phyloP scores from a whole-genome alignment of 1,140 invertebrate genomes.

The Bombus huntii region DNA sequence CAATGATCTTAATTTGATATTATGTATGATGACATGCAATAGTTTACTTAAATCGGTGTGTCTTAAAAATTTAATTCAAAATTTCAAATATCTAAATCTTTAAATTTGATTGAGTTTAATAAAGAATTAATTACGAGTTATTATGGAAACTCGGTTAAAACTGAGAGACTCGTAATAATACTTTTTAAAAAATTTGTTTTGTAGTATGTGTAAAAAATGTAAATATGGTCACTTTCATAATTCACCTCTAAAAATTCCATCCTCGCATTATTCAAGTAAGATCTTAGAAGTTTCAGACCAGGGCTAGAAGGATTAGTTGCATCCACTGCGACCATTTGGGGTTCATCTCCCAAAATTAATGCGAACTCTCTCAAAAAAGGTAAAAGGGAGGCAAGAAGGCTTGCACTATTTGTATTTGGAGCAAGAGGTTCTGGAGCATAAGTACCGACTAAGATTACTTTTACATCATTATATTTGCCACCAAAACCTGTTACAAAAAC shows the following conservation, averaged over 20 bases:
- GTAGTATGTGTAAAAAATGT: constrained; percentile 33
- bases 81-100: constrained; percentile 4
- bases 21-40: constrained; percentile 33
- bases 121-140: constrained; percentile 41
- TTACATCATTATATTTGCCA: constrained; percentile 78
- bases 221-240: constrained; percentile 25
- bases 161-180: constrained; percentile 37
- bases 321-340: constrained; percentile 78
- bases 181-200: constrained; percentile 40
- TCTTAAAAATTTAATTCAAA: not conserved
- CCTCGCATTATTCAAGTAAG: constrained; percentile 77
- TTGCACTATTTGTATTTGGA: constrained; percentile 74
- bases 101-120: constrained; percentile 36
- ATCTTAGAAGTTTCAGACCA: constrained; percentile 79
- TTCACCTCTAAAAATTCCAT: constrained; percentile 80
- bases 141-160: constrained; percentile 21
- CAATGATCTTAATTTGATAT: constrained; percentile 9
- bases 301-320: constrained; percentile 81
- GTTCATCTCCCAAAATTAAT: constrained; percentile 78
- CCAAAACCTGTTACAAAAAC: constrained; percentile 75
- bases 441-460: constrained; percentile 80
- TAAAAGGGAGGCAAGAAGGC: constrained; percentile 76
- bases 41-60: constrained; percentile 8
- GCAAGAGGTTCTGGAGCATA: constrained; percentile 79
- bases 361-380: constrained; percentile 79